Evolutionary conservation across 53 echinoderm and acorn worm genomes (phyloP).

Genomic region (Arbacia lixula): DNA sequence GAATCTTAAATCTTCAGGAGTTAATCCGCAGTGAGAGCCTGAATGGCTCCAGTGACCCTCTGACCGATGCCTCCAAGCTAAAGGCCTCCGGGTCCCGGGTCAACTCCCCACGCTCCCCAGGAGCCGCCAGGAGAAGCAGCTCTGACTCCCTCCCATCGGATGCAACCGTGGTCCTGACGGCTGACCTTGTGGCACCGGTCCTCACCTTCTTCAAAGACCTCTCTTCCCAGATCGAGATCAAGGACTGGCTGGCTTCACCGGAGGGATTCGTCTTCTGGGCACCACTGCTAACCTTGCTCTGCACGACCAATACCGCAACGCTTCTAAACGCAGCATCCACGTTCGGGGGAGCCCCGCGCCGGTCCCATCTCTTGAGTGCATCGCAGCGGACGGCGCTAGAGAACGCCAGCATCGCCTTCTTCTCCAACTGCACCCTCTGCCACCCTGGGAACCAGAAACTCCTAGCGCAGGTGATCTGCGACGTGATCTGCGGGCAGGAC

Average conservation of each 20-base stretch:
- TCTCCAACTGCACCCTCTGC: conserved; percentile 80
- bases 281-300: conserved; percentile 88
- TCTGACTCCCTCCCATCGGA: conserved; percentile 67
- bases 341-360: conserved; percentile 44
- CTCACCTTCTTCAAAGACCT: conserved; percentile 92
- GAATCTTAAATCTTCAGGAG: too few species aligned
- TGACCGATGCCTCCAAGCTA: conserved; percentile 83
- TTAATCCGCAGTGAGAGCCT: conserved; percentile 52
- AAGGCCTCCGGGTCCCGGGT: conserved; percentile 64
- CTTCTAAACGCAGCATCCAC: conserved; percentile 35
- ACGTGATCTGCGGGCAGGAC: conserved; percentile 82
- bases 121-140: conserved; percentile 68
- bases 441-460: conserved; percentile 91
- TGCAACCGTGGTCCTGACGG: conserved; percentile 75
- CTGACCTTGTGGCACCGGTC: conserved; percentile 94
- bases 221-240: conserved; percentile 76
- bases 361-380: conserved; percentile 71
- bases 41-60: conserved; percentile 41
- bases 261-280: conserved; percentile 97
- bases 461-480: conserved; percentile 93
- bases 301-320: conserved; percentile 72
- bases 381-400: conserved; percentile 85
- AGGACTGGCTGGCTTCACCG: conserved; percentile 89
- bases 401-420: conserved; percentile 89
- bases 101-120: conserved; percentile 70